Base-by-base conservation (phyloP, 2,113 vertebrate genomes). In the Brachyistius frenatus region DNA sequence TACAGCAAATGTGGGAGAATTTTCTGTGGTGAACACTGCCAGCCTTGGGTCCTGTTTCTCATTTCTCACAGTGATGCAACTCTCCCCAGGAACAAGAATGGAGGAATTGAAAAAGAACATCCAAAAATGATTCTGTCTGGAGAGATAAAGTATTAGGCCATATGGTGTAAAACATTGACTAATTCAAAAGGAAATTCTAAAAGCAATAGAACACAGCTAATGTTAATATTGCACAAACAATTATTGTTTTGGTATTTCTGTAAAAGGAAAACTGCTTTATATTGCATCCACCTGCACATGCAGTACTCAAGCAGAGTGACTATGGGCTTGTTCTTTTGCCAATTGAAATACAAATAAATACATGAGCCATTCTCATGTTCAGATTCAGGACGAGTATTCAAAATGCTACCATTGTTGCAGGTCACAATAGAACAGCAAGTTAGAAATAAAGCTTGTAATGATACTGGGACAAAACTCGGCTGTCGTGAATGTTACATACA, bases 1-100 rank as follows among this genome's bases (percentile, higher is more conserved):
- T 5, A 44, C 44, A 50, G 46, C n/a, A 36, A 64, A 74, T 56
- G 31, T 50, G n/a, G 33, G 16, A 64, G 33, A 64, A 13, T 66
- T 60, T 58, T 60, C 5, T 60, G 16, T 11, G 2, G 52, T 76
- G 71, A 76, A 41, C 35, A 30, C 58, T 74, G 52, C 32, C 50
- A 71, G 49, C 31, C 36, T 5, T 23, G 13, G 47, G 54, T 36
- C 1, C 10, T 71, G 55, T 66, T 76, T 47, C 32, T 61, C 41
- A 66, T 79, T 68, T 73, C 47, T 82, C 53, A 79, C 39, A 62
- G 58, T 41, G 62, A 76, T 69, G 66, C 47, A 66, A 3, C 5
- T 31, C 30, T 55, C 37, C 23, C 58, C 14, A 13, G 31, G 69
- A 69, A 76, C 53, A 62, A 63, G 67, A 61, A 56, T 57, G 11